Conservation (phyloP, 2,888 invertebrate species). For the Cheilosia variabilis region DNA sequence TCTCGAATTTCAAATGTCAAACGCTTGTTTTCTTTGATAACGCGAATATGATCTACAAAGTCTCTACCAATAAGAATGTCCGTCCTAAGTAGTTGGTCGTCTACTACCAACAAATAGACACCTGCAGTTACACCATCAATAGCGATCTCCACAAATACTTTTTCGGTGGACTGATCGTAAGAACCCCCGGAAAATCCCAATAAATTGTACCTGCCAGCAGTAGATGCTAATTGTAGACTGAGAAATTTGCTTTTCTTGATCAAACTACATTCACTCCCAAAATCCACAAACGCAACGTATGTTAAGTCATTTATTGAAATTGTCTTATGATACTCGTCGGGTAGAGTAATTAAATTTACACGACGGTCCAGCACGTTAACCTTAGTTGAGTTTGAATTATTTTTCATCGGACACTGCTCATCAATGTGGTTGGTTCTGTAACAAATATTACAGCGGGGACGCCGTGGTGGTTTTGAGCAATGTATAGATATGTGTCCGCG, state of each 20-base stretch:
- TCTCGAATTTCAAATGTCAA: slow-evolving; percentile 10
- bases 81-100: slow-evolving; percentile 15
- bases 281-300: slow-evolving; percentile 42
- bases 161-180: slow-evolving; percentile 23
- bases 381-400: background rate
- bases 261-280: slow-evolving; percentile 38
- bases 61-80: background rate
- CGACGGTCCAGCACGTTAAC: background rate
- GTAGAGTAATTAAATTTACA: slow-evolving; percentile 2
- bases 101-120: slow-evolving; percentile 32
- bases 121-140: slow-evolving; percentile 22
- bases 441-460: slow-evolving; percentile 16
- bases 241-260: slow-evolving; percentile 6
- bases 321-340: slow-evolving; percentile 18
- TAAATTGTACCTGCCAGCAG: background rate
- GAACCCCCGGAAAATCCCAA: slow-evolving; percentile 11
- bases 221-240: background rate
- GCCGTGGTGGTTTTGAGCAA: slow-evolving; percentile 4
- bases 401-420: slow-evolving; percentile 4
- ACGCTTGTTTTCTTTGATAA: no score
- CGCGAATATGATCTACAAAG: no score
- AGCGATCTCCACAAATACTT: slow-evolving; percentile 18
- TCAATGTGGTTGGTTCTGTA: slow-evolving; percentile 12
- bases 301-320: slow-evolving; percentile 23
- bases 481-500: background rate